Evolutionary conservation across 2,888 invertebrate genomes (phyloP), one percentile per base, ranked within the genome.

Genomic region (Dione juno): DNA sequence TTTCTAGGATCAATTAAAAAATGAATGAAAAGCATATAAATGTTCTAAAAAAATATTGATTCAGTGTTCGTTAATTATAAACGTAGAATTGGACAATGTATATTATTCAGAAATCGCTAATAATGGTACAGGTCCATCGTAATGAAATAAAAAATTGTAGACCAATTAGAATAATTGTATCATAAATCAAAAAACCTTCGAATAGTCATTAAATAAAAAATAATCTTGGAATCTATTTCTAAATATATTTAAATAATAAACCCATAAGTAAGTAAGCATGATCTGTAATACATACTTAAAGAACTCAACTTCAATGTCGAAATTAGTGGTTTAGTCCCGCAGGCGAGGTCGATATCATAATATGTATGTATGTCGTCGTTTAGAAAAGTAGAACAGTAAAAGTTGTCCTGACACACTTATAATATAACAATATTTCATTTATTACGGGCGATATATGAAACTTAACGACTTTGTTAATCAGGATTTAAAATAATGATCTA

Each of bases 361-460:
- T 37, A 37, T 66, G 65, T 52, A n/a, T 1, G 28, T 40, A 19
- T 57, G 16, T 40, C 0, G 40, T 61, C 35, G 37, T n/a, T 48
- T 59, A 48, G 21, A 48, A 43, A 80, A 81, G 76, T 83, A 72
- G 86, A 80, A 66, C 85, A 85, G 84, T 82, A 84, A 89, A 89
- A 88, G 89, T 88, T 85, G 85, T 82, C 79, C 76, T 79, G 77
- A 57, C 45, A 63, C 11, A 21, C 19, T 37, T 66, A 53, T 66
- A 43, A 53, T 13, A 43, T 8, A 54, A 54, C 16, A 53, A 53
- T 66, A 66, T 43, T 35, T n/a, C 41, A 54, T 11, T 37, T 53
- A 40, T 66, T 19, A 43, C 19, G 50, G 19, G 19, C 10, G 50
- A 21, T 9, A 40, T 40, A 40, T 37, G 0, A 16, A 16, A 40